These are phyloP conservation scores for Bubo bubo DNA, from an alignment of 2,113 vertebrate species.

Conservation along the genomic window DNA sequence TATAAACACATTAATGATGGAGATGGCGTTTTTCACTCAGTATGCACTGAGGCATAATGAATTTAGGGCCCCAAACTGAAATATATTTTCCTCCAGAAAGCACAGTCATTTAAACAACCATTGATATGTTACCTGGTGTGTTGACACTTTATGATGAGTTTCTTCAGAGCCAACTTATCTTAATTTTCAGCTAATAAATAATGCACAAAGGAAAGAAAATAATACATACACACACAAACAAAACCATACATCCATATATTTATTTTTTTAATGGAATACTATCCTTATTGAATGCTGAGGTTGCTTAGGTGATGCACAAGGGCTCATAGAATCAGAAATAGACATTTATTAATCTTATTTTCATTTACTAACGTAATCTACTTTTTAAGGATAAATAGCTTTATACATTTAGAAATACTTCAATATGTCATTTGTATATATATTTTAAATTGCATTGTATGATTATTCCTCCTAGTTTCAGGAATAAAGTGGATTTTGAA, in stretches of 20 bases:
- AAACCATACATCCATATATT: background rate
- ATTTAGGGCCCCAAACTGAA: constrained; percentile 56
- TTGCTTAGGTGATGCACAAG: background rate
- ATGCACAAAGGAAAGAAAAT: constrained; percentile 26
- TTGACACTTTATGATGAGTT: constrained; percentile 58
- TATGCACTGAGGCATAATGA: constrained; percentile 62
- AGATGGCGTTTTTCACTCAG: constrained; percentile 54
- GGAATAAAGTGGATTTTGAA: background rate
- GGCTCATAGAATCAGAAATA: background rate
- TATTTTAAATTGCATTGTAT: background rate
- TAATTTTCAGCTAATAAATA: constrained; percentile 63
- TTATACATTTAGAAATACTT: background rate
- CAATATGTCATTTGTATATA: background rate
- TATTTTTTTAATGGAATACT: background rate
- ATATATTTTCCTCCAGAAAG: constrained; percentile 54
- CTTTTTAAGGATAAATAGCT: background rate
- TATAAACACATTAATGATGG: constrained; percentile 69
- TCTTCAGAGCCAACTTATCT: constrained; percentile 21
- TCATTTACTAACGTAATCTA: background rate
- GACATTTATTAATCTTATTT: constrained; percentile 24
- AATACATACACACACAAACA: background rate
- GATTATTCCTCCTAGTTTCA: background rate
- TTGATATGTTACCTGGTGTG: constrained; percentile 60
- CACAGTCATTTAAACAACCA: constrained; percentile 55
- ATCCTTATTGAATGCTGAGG: background rate